Percentiles rank a stretch among this genome's conserved stretches.
Conservation (phyloP, 1,140 invertebrate genomes). For the Sycophila sp. region DNA sequence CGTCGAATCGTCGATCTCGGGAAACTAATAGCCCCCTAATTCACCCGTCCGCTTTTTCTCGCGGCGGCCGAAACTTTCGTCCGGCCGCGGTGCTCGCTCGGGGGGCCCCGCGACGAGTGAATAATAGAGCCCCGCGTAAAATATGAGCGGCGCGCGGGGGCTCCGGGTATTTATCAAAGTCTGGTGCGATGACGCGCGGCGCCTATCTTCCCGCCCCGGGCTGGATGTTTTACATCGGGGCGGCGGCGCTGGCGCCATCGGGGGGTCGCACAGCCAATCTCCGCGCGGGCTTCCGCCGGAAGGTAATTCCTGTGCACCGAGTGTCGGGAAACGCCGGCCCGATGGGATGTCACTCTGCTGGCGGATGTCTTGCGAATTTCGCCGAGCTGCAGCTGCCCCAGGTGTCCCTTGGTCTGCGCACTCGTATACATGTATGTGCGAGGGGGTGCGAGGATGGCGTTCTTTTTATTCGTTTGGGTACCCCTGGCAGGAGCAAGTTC, state of each 20-base stretch:
- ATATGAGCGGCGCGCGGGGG: background rate
- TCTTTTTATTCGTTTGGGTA: no score
- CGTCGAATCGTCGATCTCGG: no score
- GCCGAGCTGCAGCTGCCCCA: no score
- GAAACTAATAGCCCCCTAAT: no score
- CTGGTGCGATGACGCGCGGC: background rate
- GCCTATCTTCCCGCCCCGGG: background rate
- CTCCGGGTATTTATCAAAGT: conserved; percentile 1
- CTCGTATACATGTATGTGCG: background rate
- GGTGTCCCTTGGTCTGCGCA: background rate
- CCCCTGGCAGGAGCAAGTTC: no score
- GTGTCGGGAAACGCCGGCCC: background rate
- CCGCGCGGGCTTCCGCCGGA: conserved; percentile 1
- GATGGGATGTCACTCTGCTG: background rate
- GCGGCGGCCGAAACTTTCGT: no score
- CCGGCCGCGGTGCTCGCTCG: background rate
- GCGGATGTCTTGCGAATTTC: no score
- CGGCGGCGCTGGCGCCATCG: background rate
- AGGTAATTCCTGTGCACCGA: background rate
- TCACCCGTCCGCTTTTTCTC: no score
- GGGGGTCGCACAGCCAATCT: no score
- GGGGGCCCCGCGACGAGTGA: background rate
- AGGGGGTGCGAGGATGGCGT: no score
- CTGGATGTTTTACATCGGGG: background rate
- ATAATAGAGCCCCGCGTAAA: background rate